Evolutionary conservation across 2,888 invertebrate genomes (phyloP).

Genomic region (Nomada fabriciana): DNA sequence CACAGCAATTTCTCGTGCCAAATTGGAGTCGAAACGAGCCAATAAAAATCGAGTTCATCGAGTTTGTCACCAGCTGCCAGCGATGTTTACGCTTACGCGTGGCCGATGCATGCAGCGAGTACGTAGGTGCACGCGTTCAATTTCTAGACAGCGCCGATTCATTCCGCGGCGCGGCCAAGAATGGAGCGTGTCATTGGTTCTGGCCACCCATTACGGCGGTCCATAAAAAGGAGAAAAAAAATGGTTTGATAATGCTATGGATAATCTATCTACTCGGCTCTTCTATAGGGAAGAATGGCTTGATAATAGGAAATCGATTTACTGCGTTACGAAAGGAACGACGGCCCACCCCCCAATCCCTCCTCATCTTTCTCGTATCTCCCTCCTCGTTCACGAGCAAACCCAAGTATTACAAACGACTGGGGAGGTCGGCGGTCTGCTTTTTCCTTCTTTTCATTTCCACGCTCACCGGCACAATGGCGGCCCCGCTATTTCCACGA

Average conservation of each 20-base stretch:
- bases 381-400: constrained; percentile 33
- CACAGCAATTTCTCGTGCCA: neutral
- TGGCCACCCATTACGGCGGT: constrained; percentile 50
- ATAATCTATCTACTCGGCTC: constrained; percentile 70
- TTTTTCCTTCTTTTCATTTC: constrained; percentile 32
- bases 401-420: constrained; percentile 62
- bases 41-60: constrained; percentile 2
- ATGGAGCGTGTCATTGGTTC: constrained; percentile 59
- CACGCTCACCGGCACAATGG: constrained; percentile 49
- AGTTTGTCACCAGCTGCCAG: constrained; percentile 13
- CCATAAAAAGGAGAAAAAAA: constrained; percentile 53
- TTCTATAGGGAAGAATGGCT: constrained; percentile 67
- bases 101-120: constrained; percentile 8
- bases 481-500: constrained; percentile 36
- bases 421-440: neutral
- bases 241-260: constrained; percentile 67
- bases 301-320: constrained; percentile 74
- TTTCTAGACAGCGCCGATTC: constrained; percentile 47
- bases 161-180: constrained; percentile 45
- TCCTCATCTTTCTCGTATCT: constrained; percentile 12
- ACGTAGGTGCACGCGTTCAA: too few relatives aligned
- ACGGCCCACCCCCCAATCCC: constrained; percentile 10
- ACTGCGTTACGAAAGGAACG: constrained; percentile 61
- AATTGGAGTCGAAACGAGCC: constrained; percentile 3
- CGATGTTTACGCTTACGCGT: constrained; percentile 48